These are phyloP conservation scores for Pecten maximus DNA, from an alignment of 2,888 invertebrate genomes.

Conservation along the genomic window DNA sequence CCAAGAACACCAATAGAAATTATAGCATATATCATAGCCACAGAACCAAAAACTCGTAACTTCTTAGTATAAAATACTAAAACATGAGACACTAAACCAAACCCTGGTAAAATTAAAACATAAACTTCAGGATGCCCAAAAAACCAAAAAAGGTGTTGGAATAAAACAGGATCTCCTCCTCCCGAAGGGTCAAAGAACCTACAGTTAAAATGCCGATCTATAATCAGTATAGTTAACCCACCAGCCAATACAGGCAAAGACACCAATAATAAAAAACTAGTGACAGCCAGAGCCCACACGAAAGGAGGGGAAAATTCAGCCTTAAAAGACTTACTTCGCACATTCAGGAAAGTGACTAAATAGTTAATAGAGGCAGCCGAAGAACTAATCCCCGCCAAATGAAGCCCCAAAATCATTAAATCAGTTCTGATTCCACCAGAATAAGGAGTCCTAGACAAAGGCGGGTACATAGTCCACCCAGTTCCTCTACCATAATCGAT, in stretches of 20 bases:
- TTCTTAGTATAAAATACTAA: conserved; percentile 86
- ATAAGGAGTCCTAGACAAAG: conserved; percentile 86
- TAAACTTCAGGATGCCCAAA: conserved; percentile 94
- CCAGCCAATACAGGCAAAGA: conserved; percentile 90
- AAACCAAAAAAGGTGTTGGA: conserved; percentile 93
- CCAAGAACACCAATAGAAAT: conserved; percentile 91
- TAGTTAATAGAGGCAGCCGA: conserved; percentile 91
- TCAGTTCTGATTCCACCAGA: conserved; percentile 89
- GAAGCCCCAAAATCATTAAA: conserved; percentile 90
- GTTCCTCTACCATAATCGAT: conserved; percentile 89
- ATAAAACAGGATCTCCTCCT: conserved; percentile 91
- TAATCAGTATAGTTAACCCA: conserved; percentile 90
- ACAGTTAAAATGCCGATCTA: conserved; percentile 91
- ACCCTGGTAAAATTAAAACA: conserved; percentile 92
- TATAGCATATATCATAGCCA: conserved; percentile 94
- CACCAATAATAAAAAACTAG: conserved; percentile 87
- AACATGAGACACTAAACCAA: conserved; percentile 92
- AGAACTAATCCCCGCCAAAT: conserved; percentile 88
- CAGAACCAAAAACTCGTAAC: conserved; percentile 88
- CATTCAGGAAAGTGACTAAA: conserved; percentile 90
- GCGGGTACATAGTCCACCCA: conserved; percentile 91
- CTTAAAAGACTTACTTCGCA: conserved; percentile 86
- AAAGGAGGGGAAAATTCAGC: conserved; percentile 89
- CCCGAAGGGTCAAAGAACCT: conserved; percentile 91
- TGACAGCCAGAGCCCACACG: conserved; percentile 89